phyloP scores from a whole-genome alignment of 2,113 vertebrate genomes.

The Onychorhynchus coronatus region DNA sequence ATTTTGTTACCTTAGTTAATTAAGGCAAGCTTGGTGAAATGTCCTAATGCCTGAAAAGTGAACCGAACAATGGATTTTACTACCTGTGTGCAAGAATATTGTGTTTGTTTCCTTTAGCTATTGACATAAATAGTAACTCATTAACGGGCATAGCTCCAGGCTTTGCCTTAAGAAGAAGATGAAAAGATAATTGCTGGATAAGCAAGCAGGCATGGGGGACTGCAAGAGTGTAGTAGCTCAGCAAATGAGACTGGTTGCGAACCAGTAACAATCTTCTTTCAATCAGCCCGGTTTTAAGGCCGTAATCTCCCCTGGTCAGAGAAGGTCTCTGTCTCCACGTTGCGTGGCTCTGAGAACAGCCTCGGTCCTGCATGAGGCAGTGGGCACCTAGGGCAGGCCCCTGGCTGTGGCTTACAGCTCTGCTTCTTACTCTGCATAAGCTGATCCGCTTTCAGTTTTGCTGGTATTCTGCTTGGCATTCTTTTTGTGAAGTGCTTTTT shows the following conservation, averaged over 20 bases:
- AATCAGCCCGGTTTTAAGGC: not conserved
- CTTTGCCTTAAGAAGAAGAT: constrained; percentile 13
- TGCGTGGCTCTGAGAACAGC: accelerated
- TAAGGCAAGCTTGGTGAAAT: not conserved
- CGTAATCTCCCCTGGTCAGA: not conserved
- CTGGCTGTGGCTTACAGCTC: not conserved
- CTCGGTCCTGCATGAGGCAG: accelerated
- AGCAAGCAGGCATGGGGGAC: not conserved
- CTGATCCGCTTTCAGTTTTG: not conserved
- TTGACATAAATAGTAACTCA: not conserved
- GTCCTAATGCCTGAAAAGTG: not conserved
- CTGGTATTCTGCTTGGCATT: not conserved
- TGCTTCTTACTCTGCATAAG: not conserved
- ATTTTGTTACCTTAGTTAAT: not conserved
- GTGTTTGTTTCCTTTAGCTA: not conserved
- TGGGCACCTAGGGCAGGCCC: not conserved
- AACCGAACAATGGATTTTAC: not conserved
- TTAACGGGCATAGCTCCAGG: not conserved
- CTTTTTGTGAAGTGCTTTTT: constrained; percentile 48
- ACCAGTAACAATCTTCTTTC: not conserved
- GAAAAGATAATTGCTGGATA: constrained; percentile 28
- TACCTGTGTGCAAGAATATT: not conserved
- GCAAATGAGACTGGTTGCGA: not conserved
- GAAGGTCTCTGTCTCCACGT: not conserved
- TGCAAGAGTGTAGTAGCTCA: not conserved